Evolutionary conservation across 2,888 invertebrate species (phyloP).

Genomic region (Drosophila antonietae): DNA sequence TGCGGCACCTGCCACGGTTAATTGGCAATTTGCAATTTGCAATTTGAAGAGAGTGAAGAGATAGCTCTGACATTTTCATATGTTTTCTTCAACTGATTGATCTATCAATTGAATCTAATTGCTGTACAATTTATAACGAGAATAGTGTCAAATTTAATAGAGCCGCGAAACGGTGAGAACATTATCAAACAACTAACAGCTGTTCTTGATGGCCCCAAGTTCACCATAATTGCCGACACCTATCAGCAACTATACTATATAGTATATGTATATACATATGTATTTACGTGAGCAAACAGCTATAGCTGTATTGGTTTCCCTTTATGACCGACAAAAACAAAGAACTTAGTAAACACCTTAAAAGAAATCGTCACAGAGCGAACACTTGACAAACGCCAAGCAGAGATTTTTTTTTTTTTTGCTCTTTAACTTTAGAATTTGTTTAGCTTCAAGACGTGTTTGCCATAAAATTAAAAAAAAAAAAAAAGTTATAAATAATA

Average conservation of each 20-base stretch:
- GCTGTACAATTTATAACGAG: conserved; percentile 58
- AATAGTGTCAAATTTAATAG: conserved; percentile 67
- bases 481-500: conserved; percentile 8
- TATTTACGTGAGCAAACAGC: not conserved
- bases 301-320: not conserved
- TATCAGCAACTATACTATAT: conserved; percentile 31
- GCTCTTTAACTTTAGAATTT: conserved; percentile 15
- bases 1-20: conserved; percentile 63
- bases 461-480: conserved; percentile 5
- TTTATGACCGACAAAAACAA: conserved; percentile 25
- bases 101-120: conserved; percentile 72
- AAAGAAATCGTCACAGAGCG: conserved; percentile 18
- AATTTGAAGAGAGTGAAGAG: conserved; percentile 1
- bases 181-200: conserved; percentile 24
- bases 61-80: conserved; percentile 32
- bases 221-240: conserved; percentile 34
- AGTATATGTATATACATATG: not conserved
- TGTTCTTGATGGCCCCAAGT: conserved; percentile 30
- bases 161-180: conserved; percentile 41
- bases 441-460: not conserved
- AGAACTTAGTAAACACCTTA: conserved; percentile 18
- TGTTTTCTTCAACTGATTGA: conserved; percentile 23
- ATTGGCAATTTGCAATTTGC: conserved; percentile 55
- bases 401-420: no score
- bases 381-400: conserved; percentile 16